These are phyloP conservation scores for Lissonota sp. DNA, from an alignment of 2,888 invertebrate species.

Conservation along the genomic window DNA sequence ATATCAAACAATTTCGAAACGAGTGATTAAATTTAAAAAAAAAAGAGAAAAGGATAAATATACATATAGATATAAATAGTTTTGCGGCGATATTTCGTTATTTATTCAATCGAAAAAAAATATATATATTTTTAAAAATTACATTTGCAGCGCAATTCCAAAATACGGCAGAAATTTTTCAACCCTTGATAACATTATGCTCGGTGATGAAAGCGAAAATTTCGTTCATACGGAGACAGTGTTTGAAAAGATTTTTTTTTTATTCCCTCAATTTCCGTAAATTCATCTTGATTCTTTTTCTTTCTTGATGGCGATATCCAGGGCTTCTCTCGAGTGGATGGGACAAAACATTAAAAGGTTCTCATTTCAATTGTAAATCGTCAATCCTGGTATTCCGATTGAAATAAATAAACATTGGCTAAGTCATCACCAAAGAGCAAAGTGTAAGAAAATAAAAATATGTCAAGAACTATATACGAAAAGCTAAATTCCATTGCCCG, in stretches of 20 bases:
- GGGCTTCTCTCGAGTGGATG: background rate
- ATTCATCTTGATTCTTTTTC: background rate
- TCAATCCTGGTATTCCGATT: no score
- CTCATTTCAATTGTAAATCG: no score
- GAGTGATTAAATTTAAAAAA: no score
- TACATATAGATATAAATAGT: slow-evolving; percentile 9
- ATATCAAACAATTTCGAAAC: no score
- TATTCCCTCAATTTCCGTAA: background rate
- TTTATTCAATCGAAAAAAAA: slow-evolving; percentile 59
- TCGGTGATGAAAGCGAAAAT: slow-evolving; percentile 17
- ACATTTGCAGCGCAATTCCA: slow-evolving; percentile 43
- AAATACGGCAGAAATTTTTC: slow-evolving; percentile 44
- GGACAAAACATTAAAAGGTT: no score
- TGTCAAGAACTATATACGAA: no score
- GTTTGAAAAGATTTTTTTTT: background rate
- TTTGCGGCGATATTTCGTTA: slow-evolving; percentile 34
- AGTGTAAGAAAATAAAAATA: background rate
- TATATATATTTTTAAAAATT: slow-evolving; percentile 39
- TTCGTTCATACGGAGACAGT: slow-evolving; percentile 1
- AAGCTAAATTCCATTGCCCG: background rate
- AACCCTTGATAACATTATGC: slow-evolving; percentile 3
- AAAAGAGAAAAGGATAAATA: background rate
- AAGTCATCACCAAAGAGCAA: no score
- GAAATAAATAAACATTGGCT: no score
- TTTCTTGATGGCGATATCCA: background rate